phyloP scores from a whole-genome alignment of 2,113 vertebrate species.

The Camelus bactrianus region DNA sequence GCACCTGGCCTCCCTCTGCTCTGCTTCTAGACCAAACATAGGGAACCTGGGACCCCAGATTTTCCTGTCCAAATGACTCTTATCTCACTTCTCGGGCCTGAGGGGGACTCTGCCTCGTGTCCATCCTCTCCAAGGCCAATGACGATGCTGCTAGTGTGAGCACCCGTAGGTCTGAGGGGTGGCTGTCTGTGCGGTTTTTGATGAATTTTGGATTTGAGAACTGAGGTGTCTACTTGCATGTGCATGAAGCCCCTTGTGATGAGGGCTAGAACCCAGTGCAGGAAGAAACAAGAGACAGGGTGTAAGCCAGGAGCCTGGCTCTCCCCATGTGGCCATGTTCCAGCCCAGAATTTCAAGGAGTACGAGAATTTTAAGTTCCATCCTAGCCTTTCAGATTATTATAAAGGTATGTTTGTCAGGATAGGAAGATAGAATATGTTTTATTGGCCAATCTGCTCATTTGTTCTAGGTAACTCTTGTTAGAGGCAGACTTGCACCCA shows the following conservation, averaged over 20 bases:
- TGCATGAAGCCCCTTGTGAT: neutral
- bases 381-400: neutral
- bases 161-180: neutral
- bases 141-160: neutral
- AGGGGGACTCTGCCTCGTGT: neutral
- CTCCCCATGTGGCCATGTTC: neutral
- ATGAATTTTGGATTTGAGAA: neutral
- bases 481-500: neutral
- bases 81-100: neutral
- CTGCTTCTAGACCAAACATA: neutral
- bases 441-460: neutral
- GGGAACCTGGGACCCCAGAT: neutral
- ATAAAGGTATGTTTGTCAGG: neutral
- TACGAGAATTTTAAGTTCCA: neutral
- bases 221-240: neutral
- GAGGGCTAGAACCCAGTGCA: neutral
- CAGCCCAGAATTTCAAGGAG: neutral
- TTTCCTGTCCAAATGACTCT: neutral
- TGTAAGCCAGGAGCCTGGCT: neutral
- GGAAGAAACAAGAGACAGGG: neutral
- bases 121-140: neutral
- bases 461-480: neutral
- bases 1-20: neutral
- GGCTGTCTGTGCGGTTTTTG: neutral
- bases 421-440: neutral